Base-by-base conservation (phyloP, 2,888 invertebrate species). In the Lordiphosa fenestrarum region DNA sequence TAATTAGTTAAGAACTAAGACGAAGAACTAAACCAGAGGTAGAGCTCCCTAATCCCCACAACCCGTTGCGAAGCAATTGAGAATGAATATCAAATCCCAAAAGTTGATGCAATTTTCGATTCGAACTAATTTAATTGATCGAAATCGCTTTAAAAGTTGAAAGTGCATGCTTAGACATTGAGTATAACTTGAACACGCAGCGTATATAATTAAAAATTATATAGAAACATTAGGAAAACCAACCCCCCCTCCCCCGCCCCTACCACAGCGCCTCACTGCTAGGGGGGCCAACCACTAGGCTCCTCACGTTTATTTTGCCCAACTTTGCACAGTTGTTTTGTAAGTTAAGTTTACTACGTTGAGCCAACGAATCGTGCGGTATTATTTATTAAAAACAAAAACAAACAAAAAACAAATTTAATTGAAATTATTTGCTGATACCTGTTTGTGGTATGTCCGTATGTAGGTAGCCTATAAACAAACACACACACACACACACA, bases 1-100 rank as follows among this genome's bases (percentile, higher is more conserved):
- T 70, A 68, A 62, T 78, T 82, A 78, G 85, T 78, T 78, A 84
- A 78, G 84, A 78, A 78, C 83, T 84, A 84, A 78, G 84, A 84
- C 85, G 74, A 64, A 48, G 47, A 64, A 38, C 47, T 33, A 51
- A 40, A 36, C 46, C 39, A 55, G 30, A 61, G 25, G 30, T 30
- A 9, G 36, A 51, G 47, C 50, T 48, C n/a, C n/a, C 54, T 15
- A 15, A 44, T 30, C 4, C 30, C 30, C 30, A 10, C 30, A 25
- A 25, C 25, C 7, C 7, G 42, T 57, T 71, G 78, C 78, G 54
- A 71, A 77, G 76, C 73, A 72, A 73, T 74, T 63, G 30, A 30
- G 10, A 30, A 25, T 58, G 50, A 46, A 74, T 74, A 78, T 69
- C 65, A 71, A 77, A 62, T 46, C 62, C 42, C 41, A 53, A 60